phyloP scores from a whole-genome alignment of 2,113 vertebrate genomes.

The Notothenia rossii region DNA sequence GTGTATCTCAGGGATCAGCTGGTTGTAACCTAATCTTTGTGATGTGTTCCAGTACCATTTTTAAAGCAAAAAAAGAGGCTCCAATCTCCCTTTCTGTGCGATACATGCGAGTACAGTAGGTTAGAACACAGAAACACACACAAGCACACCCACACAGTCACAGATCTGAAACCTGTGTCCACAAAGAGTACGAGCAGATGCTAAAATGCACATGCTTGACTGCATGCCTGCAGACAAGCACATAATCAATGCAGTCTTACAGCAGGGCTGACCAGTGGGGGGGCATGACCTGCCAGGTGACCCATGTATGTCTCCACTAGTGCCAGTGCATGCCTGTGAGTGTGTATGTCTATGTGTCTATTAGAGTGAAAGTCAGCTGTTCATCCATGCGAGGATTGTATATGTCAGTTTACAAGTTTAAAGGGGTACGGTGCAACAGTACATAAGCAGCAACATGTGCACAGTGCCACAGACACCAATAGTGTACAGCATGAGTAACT shows the following conservation, averaged over 20 bases:
- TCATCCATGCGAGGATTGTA: conserved; percentile 65
- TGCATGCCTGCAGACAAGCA: conserved; percentile 70
- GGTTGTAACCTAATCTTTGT: conserved; percentile 1
- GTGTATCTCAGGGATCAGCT: conserved; percentile 10
- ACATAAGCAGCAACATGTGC: conserved; percentile 27
- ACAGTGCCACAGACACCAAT: neutral
- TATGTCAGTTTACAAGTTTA: conserved; percentile 69
- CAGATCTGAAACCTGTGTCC: conserved; percentile 43
- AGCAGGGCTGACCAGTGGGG: conserved; percentile 76
- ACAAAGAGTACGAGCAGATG: conserved; percentile 34
- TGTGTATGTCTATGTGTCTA: conserved; percentile 63
- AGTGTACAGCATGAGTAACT: neutral
- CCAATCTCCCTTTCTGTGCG: neutral
- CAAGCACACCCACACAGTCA: neutral
- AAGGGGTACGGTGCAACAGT: neutral
- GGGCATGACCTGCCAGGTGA: conserved; percentile 82
- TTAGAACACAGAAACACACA: neutral
- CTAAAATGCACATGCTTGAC: conserved; percentile 64
- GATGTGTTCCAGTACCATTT: neutral
- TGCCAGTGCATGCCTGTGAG: conserved; percentile 63
- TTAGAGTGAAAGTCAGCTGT: conserved; percentile 70
- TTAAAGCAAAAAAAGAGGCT: neutral
- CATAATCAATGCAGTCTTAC: conserved; percentile 80
- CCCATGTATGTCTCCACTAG: conserved; percentile 76
- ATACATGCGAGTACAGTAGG: neutral